Conservation (phyloP, 2,113 vertebrate species). For the Pogona vitticeps region DNA sequence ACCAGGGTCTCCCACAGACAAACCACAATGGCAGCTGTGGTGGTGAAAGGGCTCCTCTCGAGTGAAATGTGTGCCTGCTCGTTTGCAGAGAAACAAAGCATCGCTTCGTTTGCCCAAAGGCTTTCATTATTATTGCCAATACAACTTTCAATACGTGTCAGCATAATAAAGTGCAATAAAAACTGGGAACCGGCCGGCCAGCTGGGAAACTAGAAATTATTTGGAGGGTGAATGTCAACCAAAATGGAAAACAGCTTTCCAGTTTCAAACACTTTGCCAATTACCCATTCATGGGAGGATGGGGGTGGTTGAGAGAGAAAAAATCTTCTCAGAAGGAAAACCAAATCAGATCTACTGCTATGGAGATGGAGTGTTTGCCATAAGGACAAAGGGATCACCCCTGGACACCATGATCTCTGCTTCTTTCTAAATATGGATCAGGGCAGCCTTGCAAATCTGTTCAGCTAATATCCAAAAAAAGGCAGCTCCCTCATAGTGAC, state of each 20-base stretch:
- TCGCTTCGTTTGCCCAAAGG: constrained; percentile 48
- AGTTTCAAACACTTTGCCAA: constrained; percentile 42
- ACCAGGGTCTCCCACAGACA: background rate
- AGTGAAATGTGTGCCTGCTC: constrained; percentile 1
- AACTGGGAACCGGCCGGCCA: too few species aligned
- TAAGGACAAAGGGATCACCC: constrained; percentile 56
- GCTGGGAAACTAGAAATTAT: constrained; percentile 56
- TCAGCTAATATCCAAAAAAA: background rate
- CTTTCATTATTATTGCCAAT: constrained; percentile 28
- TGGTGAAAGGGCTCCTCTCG: too few species aligned
- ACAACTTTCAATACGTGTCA: constrained; percentile 58
- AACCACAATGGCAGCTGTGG: too few species aligned
- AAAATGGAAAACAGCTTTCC: constrained; percentile 26
- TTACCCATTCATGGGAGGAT: constrained; percentile 49
- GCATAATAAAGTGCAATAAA: constrained; percentile 46
- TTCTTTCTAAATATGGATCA: background rate
- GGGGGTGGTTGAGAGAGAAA: constrained; percentile 26
- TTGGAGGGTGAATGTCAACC: constrained; percentile 62
- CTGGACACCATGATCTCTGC: constrained; percentile 35
- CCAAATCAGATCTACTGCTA: constrained; percentile 1
- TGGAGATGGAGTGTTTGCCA: constrained; percentile 10
- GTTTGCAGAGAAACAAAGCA: constrained; percentile 54
- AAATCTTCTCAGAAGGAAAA: constrained; percentile 38
- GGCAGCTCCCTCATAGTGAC: background rate
- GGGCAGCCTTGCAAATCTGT: constrained; percentile 22